phyloP scores from a whole-genome alignment of 1,140 invertebrate genomes.

The Trichoplusia ni region DNA sequence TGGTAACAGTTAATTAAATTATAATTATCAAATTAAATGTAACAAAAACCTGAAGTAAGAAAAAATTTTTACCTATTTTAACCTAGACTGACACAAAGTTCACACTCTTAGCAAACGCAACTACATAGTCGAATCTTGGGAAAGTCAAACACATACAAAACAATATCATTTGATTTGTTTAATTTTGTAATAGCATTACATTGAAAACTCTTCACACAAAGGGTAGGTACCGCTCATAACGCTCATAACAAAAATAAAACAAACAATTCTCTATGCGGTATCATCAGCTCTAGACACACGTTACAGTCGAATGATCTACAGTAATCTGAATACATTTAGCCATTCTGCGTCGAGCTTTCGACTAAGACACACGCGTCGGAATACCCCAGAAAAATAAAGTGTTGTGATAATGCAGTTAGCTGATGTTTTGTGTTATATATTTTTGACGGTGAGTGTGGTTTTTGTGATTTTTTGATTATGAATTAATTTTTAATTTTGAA shows the following conservation, averaged over 20 bases:
- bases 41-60: too few relatives aligned
- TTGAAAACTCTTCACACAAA: too few relatives aligned
- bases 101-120: too few relatives aligned
- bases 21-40: too few relatives aligned
- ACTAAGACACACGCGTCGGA: constrained; percentile 38
- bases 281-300: constrained; percentile 44
- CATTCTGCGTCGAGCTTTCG: constrained; percentile 54
- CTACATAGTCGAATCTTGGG: too few relatives aligned
- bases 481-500: neutral
- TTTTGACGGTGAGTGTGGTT: constrained; percentile 50
- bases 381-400: constrained; percentile 5
- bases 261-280: constrained; percentile 32
- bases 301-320: constrained; percentile 46
- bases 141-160: too few relatives aligned
- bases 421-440: constrained; percentile 47
- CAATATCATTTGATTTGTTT: too few relatives aligned
- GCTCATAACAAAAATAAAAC: neutral
- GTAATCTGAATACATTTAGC: constrained; percentile 41
- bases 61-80: too few relatives aligned
- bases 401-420: constrained; percentile 50
- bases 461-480: neutral
- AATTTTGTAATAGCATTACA: too few relatives aligned
- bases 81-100: too few relatives aligned
- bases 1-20: too few relatives aligned
- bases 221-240: too few relatives aligned